These are phyloP conservation scores for Spinus olivaceus DNA, from an alignment of 2,797 vertebrate species.

Conservation along the genomic window DNA sequence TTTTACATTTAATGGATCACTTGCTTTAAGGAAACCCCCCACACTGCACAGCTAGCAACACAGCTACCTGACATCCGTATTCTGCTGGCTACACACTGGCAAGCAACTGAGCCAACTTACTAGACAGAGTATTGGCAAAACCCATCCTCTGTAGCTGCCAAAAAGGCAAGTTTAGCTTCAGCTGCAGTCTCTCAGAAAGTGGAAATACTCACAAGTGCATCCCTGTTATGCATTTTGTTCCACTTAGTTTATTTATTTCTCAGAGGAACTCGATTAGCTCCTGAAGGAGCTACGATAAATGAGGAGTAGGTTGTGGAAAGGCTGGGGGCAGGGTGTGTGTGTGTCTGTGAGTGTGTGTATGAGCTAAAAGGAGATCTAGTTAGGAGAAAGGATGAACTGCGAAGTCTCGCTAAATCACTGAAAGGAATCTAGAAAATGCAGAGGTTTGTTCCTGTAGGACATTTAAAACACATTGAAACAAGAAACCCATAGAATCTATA, in stretches of 20 bases:
- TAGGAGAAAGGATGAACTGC: not conserved
- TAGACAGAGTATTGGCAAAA: conserved; percentile 18
- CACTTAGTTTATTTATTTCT: not conserved
- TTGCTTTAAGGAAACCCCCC: not conserved
- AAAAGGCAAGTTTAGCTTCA: not conserved
- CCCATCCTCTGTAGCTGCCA: not conserved
- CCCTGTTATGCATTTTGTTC: not conserved
- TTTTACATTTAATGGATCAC: not conserved
- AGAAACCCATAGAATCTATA: not conserved
- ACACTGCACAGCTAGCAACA: not conserved
- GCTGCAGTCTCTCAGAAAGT: not conserved
- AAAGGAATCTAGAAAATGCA: not conserved
- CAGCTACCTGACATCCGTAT: not conserved
- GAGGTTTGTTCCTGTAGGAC: not conserved
- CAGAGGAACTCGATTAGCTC: not conserved
- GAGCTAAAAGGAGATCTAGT: not conserved
- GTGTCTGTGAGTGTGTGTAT: fast-evolving
- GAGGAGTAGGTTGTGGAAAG: not conserved
- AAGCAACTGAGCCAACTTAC: conserved; percentile 1
- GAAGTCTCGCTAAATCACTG: not conserved
- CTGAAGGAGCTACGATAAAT: not conserved
- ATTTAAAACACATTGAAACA: not conserved
- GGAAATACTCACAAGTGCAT: not conserved
- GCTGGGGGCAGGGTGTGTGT: fast-evolving
- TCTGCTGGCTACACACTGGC: not conserved